phyloP scores from a whole-genome alignment of 2,797 vertebrate species.

The Sebastes hubbsi region DNA sequence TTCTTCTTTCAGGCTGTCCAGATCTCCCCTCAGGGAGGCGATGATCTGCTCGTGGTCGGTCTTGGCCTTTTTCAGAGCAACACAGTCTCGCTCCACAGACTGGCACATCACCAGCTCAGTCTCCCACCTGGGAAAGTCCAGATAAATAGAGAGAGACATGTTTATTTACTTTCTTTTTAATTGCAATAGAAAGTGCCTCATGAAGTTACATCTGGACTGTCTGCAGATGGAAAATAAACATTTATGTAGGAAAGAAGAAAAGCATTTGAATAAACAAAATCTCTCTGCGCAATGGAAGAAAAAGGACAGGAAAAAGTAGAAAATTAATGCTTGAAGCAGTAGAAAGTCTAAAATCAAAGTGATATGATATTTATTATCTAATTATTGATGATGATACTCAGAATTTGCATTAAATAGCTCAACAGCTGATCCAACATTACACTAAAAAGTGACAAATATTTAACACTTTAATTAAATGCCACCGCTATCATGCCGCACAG shows the following conservation, averaged over 20 bases:
- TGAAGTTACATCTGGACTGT: neutral
- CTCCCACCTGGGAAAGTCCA: slow-evolving; percentile 78
- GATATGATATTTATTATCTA: neutral
- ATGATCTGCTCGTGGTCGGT: slow-evolving; percentile 85
- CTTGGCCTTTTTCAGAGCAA: slow-evolving; percentile 86
- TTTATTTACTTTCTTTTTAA: neutral
- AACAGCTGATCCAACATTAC: neutral
- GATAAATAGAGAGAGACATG: neutral
- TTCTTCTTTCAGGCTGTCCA: slow-evolving; percentile 87
- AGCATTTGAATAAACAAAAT: neutral
- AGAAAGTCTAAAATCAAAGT: neutral
- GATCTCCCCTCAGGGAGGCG: slow-evolving; percentile 81
- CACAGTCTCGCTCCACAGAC: slow-evolving; percentile 86
- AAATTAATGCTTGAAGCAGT: neutral
- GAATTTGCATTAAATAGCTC: neutral
- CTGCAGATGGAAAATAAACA: neutral
- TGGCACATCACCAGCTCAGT: slow-evolving; percentile 85
- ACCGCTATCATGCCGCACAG: neutral
- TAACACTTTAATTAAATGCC: neutral
- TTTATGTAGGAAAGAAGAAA: neutral
- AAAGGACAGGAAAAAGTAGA: neutral
- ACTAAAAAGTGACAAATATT: neutral
- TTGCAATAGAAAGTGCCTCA: neutral
- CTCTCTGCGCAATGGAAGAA: neutral
- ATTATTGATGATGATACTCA: neutral